Evolutionary conservation across 1,140 invertebrate genomes (phyloP).

Genomic region (Hormaphis cornu): DNA sequence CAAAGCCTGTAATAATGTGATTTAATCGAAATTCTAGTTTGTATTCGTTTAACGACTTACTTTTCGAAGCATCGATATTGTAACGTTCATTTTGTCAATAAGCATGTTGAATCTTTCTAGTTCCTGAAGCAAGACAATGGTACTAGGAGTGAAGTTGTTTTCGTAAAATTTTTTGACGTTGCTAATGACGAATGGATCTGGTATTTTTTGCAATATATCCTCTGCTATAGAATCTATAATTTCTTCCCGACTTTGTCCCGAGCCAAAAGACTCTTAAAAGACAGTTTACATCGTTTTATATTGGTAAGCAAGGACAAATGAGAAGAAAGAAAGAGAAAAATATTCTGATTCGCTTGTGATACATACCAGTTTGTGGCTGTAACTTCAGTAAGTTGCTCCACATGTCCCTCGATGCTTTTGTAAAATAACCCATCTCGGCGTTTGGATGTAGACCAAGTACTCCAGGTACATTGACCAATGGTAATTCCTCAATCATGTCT

Average conservation of each 20-base stretch:
- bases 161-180: slow-evolving; percentile 14
- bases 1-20: slow-evolving; percentile 39
- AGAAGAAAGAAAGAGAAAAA: too few relatives aligned
- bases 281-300: background rate
- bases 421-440: slow-evolving; percentile 66
- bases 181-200: background rate
- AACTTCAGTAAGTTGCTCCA: slow-evolving; percentile 74
- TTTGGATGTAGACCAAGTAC: slow-evolving; percentile 86
- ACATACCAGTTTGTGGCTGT: slow-evolving; percentile 64
- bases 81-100: slow-evolving; percentile 59
- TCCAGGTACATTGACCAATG: slow-evolving; percentile 66
- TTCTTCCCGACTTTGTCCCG: slow-evolving; percentile 62
- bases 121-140: slow-evolving; percentile 80
- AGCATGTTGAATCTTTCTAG: slow-evolving; percentile 76
- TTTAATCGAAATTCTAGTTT: background rate
- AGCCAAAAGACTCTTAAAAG: slow-evolving; percentile 32
- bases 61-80: slow-evolving; percentile 61
- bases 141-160: slow-evolving; percentile 58
- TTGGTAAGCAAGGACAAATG: too few relatives aligned
- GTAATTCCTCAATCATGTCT: slow-evolving; percentile 56
- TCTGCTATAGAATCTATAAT: slow-evolving; percentile 69
- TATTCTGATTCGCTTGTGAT: background rate
- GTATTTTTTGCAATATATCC: slow-evolving; percentile 50
- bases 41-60: background rate
- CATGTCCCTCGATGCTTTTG: slow-evolving; percentile 69